Conservation (phyloP, 2,113 vertebrate species). For the Aegotheles bennettii region DNA sequence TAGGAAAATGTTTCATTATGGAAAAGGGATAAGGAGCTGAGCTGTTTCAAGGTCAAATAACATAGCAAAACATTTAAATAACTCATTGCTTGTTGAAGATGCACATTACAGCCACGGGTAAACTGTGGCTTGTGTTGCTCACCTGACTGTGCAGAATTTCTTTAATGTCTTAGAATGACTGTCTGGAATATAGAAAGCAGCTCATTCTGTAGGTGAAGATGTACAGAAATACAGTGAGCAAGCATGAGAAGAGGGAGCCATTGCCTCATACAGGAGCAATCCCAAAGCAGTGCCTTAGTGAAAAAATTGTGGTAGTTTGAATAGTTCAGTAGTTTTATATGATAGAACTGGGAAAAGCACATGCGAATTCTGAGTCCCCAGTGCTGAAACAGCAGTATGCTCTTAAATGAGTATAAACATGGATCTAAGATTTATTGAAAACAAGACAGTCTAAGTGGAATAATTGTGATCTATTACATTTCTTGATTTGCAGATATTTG, state of each 20-base stretch:
- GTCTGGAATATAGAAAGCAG: neutral
- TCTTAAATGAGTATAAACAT: neutral
- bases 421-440: neutral
- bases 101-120: neutral
- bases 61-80: neutral
- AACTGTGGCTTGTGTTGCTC: neutral
- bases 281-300: neutral
- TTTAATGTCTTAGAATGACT: neutral
- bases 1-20: neutral
- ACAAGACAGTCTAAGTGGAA: neutral
- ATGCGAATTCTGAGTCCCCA: neutral
- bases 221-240: neutral
- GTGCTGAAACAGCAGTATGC: neutral
- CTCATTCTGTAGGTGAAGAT: neutral
- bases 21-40: neutral
- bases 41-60: neutral
- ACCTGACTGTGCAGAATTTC: neutral
- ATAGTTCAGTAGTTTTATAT: fast-evolving
- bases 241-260: neutral
- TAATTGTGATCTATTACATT: neutral
- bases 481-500: neutral
- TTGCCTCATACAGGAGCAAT: neutral
- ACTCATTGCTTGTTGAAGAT: neutral
- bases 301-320: neutral
- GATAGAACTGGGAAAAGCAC: neutral